Conservation (phyloP, 2,113 vertebrate species). For the Cathartes aura region DNA sequence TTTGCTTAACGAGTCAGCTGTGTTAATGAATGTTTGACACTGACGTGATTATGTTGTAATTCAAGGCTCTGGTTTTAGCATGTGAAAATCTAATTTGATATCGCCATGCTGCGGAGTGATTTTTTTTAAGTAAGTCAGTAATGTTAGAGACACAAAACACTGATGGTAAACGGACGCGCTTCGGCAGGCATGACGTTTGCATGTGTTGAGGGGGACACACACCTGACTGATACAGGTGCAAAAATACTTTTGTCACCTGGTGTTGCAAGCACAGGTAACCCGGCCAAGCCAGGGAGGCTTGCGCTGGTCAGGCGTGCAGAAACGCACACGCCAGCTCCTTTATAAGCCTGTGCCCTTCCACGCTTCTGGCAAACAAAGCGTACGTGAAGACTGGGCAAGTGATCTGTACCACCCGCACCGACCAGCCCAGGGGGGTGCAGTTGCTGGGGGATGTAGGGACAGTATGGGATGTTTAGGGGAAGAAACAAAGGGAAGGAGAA, state of each 20-base stretch:
- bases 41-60: accelerated
- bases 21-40: accelerated
- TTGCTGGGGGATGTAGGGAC: too few relatives aligned
- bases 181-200: neutral
- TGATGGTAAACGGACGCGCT: accelerated
- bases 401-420: accelerated
- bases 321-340: neutral
- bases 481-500: neutral
- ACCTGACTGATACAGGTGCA: accelerated
- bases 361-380: neutral
- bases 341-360: neutral
- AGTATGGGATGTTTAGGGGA: neutral
- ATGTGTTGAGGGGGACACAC: neutral
- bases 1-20: neutral
- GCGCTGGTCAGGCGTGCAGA: neutral
- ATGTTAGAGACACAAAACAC: neutral
- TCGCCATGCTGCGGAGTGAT: accelerated
- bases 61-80: neutral
- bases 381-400: too few relatives aligned
- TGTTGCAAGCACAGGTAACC: neutral
- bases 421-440: neutral
- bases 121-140: neutral
- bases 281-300: neutral
- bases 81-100: neutral
- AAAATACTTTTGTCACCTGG: neutral